Evolutionary conservation across 2,797 vertebrate genomes (phyloP).

Genomic region (Serranus cabrilla): DNA sequence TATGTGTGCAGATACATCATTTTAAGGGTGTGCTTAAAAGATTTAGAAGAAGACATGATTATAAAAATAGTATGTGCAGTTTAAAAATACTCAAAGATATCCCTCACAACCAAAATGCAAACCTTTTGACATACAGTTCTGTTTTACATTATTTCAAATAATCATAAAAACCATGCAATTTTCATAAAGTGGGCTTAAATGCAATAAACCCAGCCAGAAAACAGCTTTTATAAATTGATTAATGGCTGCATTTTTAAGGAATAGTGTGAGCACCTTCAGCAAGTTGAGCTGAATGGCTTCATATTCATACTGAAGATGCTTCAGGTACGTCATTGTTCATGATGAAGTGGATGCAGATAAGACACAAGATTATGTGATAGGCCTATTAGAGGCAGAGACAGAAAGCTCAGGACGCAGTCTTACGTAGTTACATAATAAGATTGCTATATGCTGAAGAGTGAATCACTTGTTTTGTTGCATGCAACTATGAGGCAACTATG

Average conservation of each 20-base stretch:
- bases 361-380: slow-evolving; percentile 38
- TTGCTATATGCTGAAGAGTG: slow-evolving; percentile 49
- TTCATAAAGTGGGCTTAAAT: neutral
- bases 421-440: slow-evolving; percentile 69
- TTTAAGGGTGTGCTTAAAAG: neutral
- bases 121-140: neutral
- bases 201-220: neutral
- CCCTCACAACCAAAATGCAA: too few species aligned
- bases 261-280: neutral
- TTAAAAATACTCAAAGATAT: neutral
- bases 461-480: slow-evolving; percentile 40
- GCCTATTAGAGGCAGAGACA: slow-evolving; percentile 40
- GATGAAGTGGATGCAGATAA: neutral
- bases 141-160: neutral
- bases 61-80: neutral
- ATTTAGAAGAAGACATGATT: neutral
- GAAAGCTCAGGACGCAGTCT: slow-evolving; percentile 30
- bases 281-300: neutral
- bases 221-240: neutral
- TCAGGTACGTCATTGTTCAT: neutral
- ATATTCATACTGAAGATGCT: neutral
- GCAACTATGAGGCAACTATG: slow-evolving; percentile 1
- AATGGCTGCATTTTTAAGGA: neutral
- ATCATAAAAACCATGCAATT: neutral
- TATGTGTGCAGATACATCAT: neutral